Base-by-base conservation (phyloP, 2,113 vertebrate species). In the Scartelaos histophorus region DNA sequence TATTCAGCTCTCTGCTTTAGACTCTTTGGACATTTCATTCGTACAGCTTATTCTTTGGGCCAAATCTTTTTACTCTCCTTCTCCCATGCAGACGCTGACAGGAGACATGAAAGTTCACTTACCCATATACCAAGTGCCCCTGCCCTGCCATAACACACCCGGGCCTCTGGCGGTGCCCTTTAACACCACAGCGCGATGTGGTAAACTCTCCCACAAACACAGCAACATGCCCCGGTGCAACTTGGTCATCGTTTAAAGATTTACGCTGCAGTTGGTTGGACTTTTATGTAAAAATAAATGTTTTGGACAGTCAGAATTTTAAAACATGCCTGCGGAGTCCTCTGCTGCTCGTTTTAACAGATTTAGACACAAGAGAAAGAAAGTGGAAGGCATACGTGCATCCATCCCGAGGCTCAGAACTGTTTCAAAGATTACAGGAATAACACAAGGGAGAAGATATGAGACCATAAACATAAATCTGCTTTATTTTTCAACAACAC, bases 91-190 rank as follows among this genome's bases (percentile, higher is more conserved):
- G 67, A 69, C 71, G 76, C 58, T 77, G 84, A 85, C 75, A 67
- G 64, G 60, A 80, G 74, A 89, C 83, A 88, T 47, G 75, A 61
- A 86, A 90, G 79, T 86, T 85, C 82, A 88, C 81, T 89, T 84
- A 83, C 54, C 38, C 67, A 46, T 75, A 84, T 74, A 79, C 13
- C 49, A 78, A 49, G 73, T 76, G 73, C 83, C 82, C 13, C 66
- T 71, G 80, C 78, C 75, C 61, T 54, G 68, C 79, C 65, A 70
- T 80, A 80, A 79, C 75, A 76, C 71, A 54, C 60, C 65, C n/a
- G 0, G 72, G 79, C 84, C 85, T 87, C 79, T 67, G 38, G 78
- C 7, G 74, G 68, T 73, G 21, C 70, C 54, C 75, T 76, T 82
- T 77, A 74, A 81, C 80, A 79, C 73, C 62, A 54, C 70, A 71